A percentile compares a stretch with the other conserved stretches of the same genome.
These are phyloP conservation scores for Acanthopleura granulata DNA, from an alignment of 2,888 invertebrate species.

Conservation along the genomic window DNA sequence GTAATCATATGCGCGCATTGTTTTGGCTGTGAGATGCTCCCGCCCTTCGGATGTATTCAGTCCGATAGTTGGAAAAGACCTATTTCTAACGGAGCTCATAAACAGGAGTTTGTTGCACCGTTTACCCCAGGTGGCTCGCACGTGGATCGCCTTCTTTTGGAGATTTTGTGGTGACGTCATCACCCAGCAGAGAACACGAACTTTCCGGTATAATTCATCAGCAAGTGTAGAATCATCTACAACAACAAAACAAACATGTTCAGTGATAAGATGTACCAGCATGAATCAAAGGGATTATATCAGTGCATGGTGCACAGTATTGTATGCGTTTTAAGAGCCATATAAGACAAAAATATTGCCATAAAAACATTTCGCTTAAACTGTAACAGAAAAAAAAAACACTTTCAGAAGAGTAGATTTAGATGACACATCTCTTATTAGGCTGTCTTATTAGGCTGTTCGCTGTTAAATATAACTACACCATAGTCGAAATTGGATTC, in stretches of 20 bases:
- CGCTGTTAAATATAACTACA: too few relatives aligned
- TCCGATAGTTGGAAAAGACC: slow-evolving; percentile 76
- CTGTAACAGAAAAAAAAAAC: too few relatives aligned
- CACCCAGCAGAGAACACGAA: slow-evolving; percentile 92
- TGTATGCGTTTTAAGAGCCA: too few relatives aligned
- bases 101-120: slow-evolving; percentile 53
- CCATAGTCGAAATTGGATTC: too few relatives aligned
- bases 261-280: too few relatives aligned
- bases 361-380: too few relatives aligned
- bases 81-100: slow-evolving; percentile 74
- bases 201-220: slow-evolving; percentile 77
- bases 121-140: slow-evolving; percentile 64
- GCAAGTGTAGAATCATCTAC: slow-evolving; percentile 30
- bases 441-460: too few relatives aligned
- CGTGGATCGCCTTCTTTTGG: slow-evolving; percentile 87
- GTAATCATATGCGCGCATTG: slow-evolving; percentile 91
- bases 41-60: slow-evolving; percentile 88
- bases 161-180: slow-evolving; percentile 93
- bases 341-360: too few relatives aligned
- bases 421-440: too few relatives aligned
- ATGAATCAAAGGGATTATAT: too few relatives aligned
- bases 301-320: too few relatives aligned
- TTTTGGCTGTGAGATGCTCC: slow-evolving; percentile 93
- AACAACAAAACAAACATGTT: not conserved
- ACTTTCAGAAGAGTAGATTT: too few relatives aligned